A percentile compares a stretch with the other conserved stretches of the same genome.
Conservation (phyloP, 2,888 invertebrate genomes). For the Colletes collaris region DNA sequence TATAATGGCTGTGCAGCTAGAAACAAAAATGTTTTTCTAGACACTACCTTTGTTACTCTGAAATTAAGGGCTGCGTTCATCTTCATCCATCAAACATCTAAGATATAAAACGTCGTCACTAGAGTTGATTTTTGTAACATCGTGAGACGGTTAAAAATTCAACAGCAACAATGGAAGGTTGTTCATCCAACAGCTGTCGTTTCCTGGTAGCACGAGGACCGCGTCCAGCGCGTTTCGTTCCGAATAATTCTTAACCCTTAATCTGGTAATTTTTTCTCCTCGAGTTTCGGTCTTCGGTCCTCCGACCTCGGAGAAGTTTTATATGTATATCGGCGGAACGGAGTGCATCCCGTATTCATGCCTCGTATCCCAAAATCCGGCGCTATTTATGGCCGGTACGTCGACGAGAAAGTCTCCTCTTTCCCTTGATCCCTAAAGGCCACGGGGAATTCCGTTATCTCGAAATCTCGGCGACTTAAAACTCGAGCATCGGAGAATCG, state of each 20-base stretch:
- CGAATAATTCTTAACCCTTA: too few species aligned
- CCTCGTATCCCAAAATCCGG: conserved; percentile 58
- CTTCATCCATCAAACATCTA: too few species aligned
- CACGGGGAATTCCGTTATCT: conserved; percentile 63
- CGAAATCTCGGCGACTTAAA: conserved; percentile 63
- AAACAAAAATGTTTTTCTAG: too few species aligned
- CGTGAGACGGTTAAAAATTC: too few species aligned
- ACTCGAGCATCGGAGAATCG: conserved; percentile 65
- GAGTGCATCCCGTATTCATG: conserved; percentile 60
- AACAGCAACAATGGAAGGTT: too few species aligned
- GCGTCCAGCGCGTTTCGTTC: too few species aligned
- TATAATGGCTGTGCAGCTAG: too few species aligned
- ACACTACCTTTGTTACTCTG: too few species aligned
- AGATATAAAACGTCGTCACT: too few species aligned
- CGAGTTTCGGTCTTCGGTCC: too few species aligned
- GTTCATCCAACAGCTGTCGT: background rate
- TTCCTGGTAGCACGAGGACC: background rate
- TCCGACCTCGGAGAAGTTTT: conserved; percentile 20
- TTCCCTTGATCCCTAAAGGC: conserved; percentile 14
- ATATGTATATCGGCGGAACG: conserved; percentile 48
- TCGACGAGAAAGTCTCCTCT: conserved; percentile 51
- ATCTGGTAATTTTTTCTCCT: background rate
- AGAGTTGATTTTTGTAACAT: too few species aligned
- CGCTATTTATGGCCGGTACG: conserved; percentile 64
- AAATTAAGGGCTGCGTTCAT: too few species aligned